A percentile compares a stretch with the other conserved stretches of the same genome.
phyloP scores from a whole-genome alignment of 1,140 invertebrate species.

The Wiebesia pumilae region DNA sequence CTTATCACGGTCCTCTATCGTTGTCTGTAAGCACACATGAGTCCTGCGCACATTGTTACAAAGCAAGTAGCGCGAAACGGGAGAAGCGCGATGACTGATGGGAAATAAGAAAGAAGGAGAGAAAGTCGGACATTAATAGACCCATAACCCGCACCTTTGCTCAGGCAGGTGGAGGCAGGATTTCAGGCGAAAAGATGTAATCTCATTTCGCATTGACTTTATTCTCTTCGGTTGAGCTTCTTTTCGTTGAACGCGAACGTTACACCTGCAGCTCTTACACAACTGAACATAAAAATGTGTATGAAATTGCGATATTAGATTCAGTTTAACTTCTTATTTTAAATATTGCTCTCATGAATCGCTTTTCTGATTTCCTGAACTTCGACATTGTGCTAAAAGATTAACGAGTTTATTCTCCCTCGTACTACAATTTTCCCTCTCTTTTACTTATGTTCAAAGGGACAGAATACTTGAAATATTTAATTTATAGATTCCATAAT shows the following conservation, averaged over 20 bases:
- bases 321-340: not conserved
- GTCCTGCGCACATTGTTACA: no score
- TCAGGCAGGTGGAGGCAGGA: no score
- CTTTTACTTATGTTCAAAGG: not conserved
- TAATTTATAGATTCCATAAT: not conserved
- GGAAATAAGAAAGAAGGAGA: not conserved
- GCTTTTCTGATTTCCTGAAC: not conserved
- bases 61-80: no score
- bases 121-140: no score
- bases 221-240: no score
- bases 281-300: no score
- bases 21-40: not conserved
- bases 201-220: no score
- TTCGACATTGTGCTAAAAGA: not conserved
- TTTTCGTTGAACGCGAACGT: no score
- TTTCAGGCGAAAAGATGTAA: no score
- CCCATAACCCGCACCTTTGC: no score
- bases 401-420: no score
- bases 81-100: not conserved
- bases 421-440: not conserved
- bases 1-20: not conserved
- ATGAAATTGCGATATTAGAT: not conserved
- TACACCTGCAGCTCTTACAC: not conserved
- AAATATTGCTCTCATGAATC: slow-evolving; percentile 15
- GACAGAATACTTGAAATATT: not conserved